A percentile compares a stretch with the other conserved stretches of the same genome.
Evolutionary conservation across 2,888 invertebrate species (phyloP).

Genomic region (Clunio marinus): DNA sequence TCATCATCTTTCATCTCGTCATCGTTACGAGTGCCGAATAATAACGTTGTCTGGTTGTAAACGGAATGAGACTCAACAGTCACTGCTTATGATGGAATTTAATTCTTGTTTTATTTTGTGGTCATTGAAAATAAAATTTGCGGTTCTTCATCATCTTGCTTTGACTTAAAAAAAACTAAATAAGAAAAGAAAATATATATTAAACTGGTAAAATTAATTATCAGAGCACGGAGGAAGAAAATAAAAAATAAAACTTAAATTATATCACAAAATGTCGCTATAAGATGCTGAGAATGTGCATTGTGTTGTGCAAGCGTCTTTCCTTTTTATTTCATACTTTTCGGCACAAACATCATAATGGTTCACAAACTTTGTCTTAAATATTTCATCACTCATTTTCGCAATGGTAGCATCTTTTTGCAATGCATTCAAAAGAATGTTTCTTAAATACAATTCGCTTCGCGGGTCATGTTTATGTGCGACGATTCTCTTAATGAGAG

Average conservation of each 20-base stretch:
- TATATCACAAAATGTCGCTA: neutral
- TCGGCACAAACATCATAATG: neutral
- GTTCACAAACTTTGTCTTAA: neutral
- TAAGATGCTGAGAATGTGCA: constrained; percentile 12
- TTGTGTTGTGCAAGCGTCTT: constrained; percentile 2
- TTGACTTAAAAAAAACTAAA: neutral
- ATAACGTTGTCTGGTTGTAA: neutral
- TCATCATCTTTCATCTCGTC: constrained; percentile 27
- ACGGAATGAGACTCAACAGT: neutral
- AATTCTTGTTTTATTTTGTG: neutral
- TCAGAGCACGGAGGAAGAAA: neutral
- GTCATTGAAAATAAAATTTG: neutral
- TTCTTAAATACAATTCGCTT: neutral
- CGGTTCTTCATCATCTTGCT: neutral
- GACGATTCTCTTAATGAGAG: neutral
- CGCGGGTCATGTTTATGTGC: neutral
- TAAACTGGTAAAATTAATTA: constrained; percentile 23
- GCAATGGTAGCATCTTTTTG: neutral
- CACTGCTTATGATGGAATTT: constrained; percentile 7
- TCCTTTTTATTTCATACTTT: no score
- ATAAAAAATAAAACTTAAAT: constrained; percentile 10
- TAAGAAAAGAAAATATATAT: no score
- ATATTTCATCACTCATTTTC: neutral
- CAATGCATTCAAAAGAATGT: neutral
- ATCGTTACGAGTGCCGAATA: no score